Evolutionary conservation across 2,113 vertebrate species (phyloP).

Genomic region (Sinocyclocheilus maitianheensis): DNA sequence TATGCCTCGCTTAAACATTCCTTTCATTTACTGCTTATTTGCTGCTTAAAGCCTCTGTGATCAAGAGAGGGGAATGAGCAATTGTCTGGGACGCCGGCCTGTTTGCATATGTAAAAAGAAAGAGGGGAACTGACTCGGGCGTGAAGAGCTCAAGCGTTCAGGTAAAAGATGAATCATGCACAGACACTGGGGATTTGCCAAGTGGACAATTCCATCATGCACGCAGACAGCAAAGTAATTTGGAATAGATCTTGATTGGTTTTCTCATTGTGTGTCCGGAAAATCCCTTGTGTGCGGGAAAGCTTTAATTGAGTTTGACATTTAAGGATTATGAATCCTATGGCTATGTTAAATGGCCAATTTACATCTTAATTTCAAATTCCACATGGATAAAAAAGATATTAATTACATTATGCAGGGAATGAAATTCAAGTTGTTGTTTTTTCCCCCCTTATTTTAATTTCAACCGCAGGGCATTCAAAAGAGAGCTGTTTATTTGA

Average conservation of each 20-base stretch:
- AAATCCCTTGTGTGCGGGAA: constrained; percentile 64
- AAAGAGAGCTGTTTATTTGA: constrained; percentile 67
- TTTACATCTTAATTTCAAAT: constrained; percentile 83
- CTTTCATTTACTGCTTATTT: constrained; percentile 50
- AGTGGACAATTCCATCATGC: constrained; percentile 51
- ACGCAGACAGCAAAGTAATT: constrained; percentile 53
- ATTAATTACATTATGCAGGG: constrained; percentile 79
- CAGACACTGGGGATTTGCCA: constrained; percentile 47
- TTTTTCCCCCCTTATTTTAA: constrained; percentile 70
- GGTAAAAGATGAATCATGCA: constrained; percentile 51
- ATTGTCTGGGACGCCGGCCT: constrained; percentile 10
- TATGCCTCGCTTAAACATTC: constrained; percentile 36
- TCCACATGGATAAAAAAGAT: constrained; percentile 79
- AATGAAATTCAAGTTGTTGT: constrained; percentile 70
- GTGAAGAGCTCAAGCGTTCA: constrained; percentile 36
- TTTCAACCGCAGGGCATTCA: constrained; percentile 72
- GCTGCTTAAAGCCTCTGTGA: constrained; percentile 42
- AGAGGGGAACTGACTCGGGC: constrained; percentile 22
- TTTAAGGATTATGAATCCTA: constrained; percentile 77
- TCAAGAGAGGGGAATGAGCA: constrained; percentile 38
- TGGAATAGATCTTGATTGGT: constrained; percentile 75
- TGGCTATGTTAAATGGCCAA: constrained; percentile 81
- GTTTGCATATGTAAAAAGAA: constrained; percentile 56
- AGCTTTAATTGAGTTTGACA: constrained; percentile 82
- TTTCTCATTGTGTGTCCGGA: constrained; percentile 73